phyloP scores from a whole-genome alignment of 2,888 invertebrate genomes.

The Tenodera sinensis region DNA sequence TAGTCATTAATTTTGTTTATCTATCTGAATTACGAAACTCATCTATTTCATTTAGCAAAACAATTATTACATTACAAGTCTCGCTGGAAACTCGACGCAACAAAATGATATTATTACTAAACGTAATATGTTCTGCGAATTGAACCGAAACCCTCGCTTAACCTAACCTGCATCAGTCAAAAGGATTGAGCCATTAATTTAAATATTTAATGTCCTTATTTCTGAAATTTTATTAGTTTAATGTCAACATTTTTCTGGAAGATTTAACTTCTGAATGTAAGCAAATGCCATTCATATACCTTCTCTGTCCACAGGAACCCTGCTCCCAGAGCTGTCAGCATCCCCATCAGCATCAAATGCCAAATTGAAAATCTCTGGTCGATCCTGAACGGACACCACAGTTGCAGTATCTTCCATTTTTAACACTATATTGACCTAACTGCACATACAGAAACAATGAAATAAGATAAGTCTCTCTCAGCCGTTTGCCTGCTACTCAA shows the following conservation, averaged over 20 bases:
- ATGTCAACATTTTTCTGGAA: not conserved
- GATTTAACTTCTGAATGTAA: not conserved
- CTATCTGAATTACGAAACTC: too few relatives aligned
- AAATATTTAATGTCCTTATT: not conserved
- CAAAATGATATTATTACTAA: too few relatives aligned
- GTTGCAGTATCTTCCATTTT: not conserved
- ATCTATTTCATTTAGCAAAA: too few relatives aligned
- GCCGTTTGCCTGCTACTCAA: not conserved
- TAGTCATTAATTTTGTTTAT: too few relatives aligned
- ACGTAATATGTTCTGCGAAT: too few relatives aligned
- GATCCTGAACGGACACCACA: constrained; percentile 8
- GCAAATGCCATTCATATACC: not conserved
- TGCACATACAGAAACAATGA: not conserved
- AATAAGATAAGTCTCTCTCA: not conserved
- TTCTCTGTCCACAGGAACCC: constrained; percentile 16
- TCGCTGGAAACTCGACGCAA: too few relatives aligned
- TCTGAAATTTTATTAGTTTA: not conserved
- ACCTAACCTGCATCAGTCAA: not conserved
- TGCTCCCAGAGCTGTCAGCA: constrained; percentile 20
- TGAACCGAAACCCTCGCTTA: not conserved
- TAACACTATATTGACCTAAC: not conserved
- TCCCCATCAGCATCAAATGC: constrained; percentile 25
- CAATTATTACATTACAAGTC: too few relatives aligned
- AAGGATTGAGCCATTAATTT: not conserved
- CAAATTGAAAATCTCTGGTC: constrained; percentile 20